A percentile compares a stretch with the other conserved stretches of the same genome.
Evolutionary conservation across 2,888 invertebrate species (phyloP).

Genomic region (Lasioglossum morio): DNA sequence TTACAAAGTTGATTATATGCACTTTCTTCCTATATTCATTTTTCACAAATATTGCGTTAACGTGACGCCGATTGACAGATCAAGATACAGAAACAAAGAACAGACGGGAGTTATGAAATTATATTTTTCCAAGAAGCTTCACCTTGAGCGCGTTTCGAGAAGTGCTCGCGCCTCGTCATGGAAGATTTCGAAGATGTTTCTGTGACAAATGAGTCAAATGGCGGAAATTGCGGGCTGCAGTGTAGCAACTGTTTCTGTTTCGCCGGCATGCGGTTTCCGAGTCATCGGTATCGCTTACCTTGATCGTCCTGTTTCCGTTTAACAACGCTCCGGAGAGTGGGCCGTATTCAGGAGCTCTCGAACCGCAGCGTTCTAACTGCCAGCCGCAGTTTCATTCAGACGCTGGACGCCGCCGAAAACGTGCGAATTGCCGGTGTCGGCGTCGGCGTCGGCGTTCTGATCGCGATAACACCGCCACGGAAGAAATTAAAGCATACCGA

Average conservation of each 20-base stretch:
- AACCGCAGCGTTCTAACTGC: background rate
- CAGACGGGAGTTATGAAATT: too few relatives aligned
- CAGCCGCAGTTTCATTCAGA: constrained; percentile 30
- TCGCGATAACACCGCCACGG: constrained; percentile 38
- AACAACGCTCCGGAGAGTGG: background rate
- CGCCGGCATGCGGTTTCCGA: background rate
- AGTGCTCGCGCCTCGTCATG: background rate
- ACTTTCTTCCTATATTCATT: background rate
- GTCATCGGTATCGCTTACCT: background rate
- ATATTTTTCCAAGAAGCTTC: background rate
- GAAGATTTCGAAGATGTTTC: background rate
- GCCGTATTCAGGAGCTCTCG: constrained; percentile 3
- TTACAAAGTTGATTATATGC: background rate
- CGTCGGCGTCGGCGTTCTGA: background rate
- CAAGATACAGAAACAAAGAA: background rate
- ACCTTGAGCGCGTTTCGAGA: background rate
- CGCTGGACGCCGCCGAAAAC: background rate
- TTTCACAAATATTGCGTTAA: background rate
- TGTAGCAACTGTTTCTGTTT: background rate
- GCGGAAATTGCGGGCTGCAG: background rate
- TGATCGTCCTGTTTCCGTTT: background rate
- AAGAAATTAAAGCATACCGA: constrained; percentile 53
- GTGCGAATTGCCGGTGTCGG: background rate
- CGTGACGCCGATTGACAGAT: background rate
- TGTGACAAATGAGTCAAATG: background rate